These are phyloP conservation scores for Pediacus dermestoides DNA, from an alignment of 2,888 invertebrate genomes.

Conservation along the genomic window DNA sequence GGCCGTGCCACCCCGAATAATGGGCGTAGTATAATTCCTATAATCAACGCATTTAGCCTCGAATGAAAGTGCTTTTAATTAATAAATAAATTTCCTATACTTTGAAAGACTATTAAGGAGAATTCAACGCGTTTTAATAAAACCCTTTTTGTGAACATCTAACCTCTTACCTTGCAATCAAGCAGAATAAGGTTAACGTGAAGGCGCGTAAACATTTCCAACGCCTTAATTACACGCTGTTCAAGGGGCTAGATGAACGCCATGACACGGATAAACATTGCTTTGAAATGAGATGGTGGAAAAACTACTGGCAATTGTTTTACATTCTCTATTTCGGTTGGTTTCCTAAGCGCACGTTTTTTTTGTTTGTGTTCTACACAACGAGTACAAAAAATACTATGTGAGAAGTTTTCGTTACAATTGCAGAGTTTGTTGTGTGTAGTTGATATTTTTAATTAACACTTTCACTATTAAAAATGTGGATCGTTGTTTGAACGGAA, in stretches of 20 bases:
- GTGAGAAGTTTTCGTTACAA: too few relatives aligned
- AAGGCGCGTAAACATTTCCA: constrained; percentile 42
- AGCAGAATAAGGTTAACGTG: constrained; percentile 40
- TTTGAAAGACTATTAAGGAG: constrained; percentile 32
- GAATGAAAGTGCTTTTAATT: constrained; percentile 12
- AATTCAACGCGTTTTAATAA: constrained; percentile 40
- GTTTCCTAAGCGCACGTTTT: too few relatives aligned
- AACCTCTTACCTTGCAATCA: constrained; percentile 40
- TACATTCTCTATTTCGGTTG: too few relatives aligned
- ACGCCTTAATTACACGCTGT: constrained; percentile 42
- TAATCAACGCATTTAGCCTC: constrained; percentile 5
- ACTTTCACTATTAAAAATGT: too few relatives aligned
- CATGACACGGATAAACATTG: constrained; percentile 16
- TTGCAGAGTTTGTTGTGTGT: too few relatives aligned
- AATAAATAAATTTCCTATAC: constrained; percentile 15
- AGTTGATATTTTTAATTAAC: too few relatives aligned
- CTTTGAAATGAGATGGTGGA: constrained; percentile 12
- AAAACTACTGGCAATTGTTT: constrained; percentile 1
- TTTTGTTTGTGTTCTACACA: too few relatives aligned
- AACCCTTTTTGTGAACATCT: constrained; percentile 32
- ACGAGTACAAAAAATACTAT: too few relatives aligned
- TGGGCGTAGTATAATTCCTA: constrained; percentile 1
- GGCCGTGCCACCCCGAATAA: not conserved
- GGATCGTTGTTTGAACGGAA: too few relatives aligned
- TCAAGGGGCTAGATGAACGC: constrained; percentile 17